Evolutionary conservation across 2,113 vertebrate species (phyloP), one percentile per base, ranked within the genome.

Genomic region (Engystomops pustulosus): DNA sequence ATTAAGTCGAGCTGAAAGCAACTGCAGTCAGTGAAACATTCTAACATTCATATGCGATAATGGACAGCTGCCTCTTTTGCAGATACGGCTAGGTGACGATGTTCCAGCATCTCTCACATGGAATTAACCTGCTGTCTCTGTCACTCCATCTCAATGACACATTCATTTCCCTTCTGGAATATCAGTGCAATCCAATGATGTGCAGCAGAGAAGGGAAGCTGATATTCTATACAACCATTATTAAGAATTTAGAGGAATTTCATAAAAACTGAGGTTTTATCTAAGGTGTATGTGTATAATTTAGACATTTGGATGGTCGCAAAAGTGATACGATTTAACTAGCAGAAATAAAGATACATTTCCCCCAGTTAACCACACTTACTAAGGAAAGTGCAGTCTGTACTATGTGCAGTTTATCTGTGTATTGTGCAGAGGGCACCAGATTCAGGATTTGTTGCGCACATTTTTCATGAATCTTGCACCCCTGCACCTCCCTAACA

Each of bases 1-100:
- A 77, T 77, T 77, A 77, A 23, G 47, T 77, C 74, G 34, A 58
- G 45, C 74, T 23, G 27, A 77, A 34, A 55, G 27, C 30, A 38
- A 55, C 74, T 77, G 32, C 74, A 58, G 74, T 55, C 47, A 53
- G 49, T n/a, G 74, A 77, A 77, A 75, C 44, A 75, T 51, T 75
- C 14, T 14, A 77, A 55, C 74, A 77, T 58, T 77, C 38, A 36
- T 55, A 77, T 53, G 17, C 18, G 30, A 55, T 77, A 77, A 77
- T 77, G 74, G 74, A 77, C 47, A 77, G 47, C 74, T 77, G 49
- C 20, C 74, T 36, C 74, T 77, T 74, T 77, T 77, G 74, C 74
- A 77, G 74, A 77, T 77, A 77, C 34, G 49, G 32, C 51, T 34
- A 77, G 74, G 49, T 77, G 74, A 77, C 74, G 49, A 77, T 77